phyloP scores from a whole-genome alignment of 2,113 vertebrate species.

The Lethenteron camtschaticum region DNA sequence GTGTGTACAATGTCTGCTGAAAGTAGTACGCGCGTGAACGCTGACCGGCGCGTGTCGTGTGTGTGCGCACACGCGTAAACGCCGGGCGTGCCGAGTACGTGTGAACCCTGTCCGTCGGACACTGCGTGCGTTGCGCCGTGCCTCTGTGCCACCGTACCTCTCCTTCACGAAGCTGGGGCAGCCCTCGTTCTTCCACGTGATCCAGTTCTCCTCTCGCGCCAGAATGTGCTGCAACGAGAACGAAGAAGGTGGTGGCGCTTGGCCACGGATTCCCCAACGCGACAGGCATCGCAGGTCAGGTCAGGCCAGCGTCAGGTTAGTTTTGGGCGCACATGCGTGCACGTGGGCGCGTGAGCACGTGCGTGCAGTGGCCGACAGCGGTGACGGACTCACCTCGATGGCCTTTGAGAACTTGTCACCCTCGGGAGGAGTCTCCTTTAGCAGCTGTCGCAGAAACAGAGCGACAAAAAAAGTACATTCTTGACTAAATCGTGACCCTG shows the following conservation, averaged over 20 bases:
- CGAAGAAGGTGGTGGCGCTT: neutral
- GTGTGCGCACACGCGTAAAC: no score
- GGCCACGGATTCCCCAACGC: neutral
- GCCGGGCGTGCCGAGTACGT: no score
- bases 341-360: no score
- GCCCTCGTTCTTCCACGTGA: conserved; percentile 91
- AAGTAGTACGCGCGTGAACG: no score
- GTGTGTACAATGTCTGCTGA: no score
- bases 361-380: no score
- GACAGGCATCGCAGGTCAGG: no score
- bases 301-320: neutral
- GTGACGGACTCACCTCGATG: conserved; percentile 48
- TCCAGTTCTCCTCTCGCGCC: conserved; percentile 95
- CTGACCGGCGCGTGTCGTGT: no score
- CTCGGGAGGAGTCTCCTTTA: conserved; percentile 76
- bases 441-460: conserved; percentile 29
- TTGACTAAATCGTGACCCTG: neutral
- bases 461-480: neutral
- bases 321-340: neutral
- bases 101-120: no score
- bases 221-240: conserved; percentile 53
- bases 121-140: no score
- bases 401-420: conserved; percentile 76
- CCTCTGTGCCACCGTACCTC: conserved; percentile 28
- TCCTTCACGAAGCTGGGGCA: conserved; percentile 96